Percentiles rank a stretch among this genome's conserved stretches.
Conservation (phyloP, 2,888 invertebrate genomes). For the Saturnia pavonia region DNA sequence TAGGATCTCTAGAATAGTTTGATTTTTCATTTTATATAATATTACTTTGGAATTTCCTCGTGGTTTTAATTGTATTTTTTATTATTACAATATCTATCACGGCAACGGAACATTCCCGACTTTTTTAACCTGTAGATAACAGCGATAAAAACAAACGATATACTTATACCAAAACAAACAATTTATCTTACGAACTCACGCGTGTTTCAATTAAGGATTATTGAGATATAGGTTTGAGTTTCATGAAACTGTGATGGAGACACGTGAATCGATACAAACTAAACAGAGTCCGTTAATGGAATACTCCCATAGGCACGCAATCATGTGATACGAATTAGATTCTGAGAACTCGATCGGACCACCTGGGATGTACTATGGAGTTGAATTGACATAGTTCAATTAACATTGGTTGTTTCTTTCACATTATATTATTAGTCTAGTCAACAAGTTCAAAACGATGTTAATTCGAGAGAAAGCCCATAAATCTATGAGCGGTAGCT, state of each 20-base stretch:
- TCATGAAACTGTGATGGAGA: conserved; percentile 12
- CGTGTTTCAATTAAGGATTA: conserved; percentile 19
- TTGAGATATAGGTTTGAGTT: conserved; percentile 8
- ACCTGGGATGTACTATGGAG: conserved; percentile 20
- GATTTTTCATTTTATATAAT: no score
- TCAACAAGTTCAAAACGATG: no score
- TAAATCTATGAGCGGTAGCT: no score
- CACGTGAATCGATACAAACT: conserved; percentile 35
- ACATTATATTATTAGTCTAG: no score
- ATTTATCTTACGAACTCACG: not conserved
- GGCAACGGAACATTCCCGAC: no score
- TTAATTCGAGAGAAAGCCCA: no score
- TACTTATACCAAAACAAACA: not conserved
- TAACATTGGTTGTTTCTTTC: not conserved
- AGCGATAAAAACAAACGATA: no score
- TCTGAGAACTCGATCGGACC: conserved; percentile 19
- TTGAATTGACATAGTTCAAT: not conserved
- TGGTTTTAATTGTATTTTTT: no score
- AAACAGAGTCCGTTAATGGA: conserved; percentile 37
- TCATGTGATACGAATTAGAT: conserved; percentile 47
- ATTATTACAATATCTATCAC: no score
- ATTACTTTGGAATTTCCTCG: no score
- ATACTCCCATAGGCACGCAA: conserved; percentile 39
- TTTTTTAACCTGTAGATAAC: no score
- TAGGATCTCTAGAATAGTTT: no score